Conservation (phyloP, 92 coral and sea anemone genomes). For the Hydrozoanthus gracilis region DNA sequence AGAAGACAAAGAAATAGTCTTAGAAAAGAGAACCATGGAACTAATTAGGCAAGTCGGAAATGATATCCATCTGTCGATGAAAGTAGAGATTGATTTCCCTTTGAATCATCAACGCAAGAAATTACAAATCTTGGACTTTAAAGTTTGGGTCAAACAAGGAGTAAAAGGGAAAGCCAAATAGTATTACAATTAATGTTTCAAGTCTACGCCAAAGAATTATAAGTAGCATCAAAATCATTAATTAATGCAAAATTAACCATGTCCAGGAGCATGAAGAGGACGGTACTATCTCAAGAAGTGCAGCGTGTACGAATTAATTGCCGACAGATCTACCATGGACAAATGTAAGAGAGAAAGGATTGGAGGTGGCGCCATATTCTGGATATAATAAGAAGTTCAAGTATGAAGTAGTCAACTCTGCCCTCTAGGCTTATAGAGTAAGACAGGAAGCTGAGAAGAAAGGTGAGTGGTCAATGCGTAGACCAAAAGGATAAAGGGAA, state of each 20-base stretch:
- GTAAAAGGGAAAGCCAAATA: constrained; percentile 21
- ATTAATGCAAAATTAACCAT: background rate
- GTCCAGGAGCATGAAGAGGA: too few species aligned
- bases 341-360: background rate
- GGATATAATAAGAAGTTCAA: background rate
- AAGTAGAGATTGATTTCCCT: constrained; percentile 28
- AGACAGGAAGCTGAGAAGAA: background rate
- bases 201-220: background rate
- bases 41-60: constrained; percentile 17
- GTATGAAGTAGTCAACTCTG: background rate
- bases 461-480: background rate
- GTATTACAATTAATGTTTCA: background rate
- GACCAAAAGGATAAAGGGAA: background rate
- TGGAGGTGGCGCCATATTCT: background rate
- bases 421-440: background rate
- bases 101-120: constrained; percentile 2
- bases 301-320: too few species aligned
- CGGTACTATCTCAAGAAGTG: too few species aligned
- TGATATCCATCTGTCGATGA: constrained; percentile 15
- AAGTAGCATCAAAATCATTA: background rate
- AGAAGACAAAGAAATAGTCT: background rate
- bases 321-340: background rate
- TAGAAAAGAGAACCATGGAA: constrained; percentile 33
- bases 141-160: constrained; percentile 45
- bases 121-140: constrained; percentile 50